Conservation (phyloP, 2,888 invertebrate species). For the Arrhopalites spinosus region DNA sequence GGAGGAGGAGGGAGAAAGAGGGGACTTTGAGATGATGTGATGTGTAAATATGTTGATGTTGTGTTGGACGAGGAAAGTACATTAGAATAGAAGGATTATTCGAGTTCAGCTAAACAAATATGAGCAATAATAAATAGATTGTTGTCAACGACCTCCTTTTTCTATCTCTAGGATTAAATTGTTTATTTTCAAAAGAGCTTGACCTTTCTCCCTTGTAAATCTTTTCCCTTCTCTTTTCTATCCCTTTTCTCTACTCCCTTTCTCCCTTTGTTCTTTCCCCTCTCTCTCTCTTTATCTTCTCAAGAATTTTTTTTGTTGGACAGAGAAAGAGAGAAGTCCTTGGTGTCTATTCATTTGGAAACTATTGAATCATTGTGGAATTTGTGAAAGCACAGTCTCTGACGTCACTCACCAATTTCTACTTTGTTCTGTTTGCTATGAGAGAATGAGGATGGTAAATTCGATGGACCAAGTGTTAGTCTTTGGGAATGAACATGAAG, state of each 20-base stretch:
- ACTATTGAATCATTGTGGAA: background rate
- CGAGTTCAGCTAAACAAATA: conserved; percentile 9
- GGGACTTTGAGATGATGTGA: background rate
- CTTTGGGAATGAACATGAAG: background rate
- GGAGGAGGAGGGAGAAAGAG: background rate
- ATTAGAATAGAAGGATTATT: no score
- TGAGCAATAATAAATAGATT: conserved; percentile 25
- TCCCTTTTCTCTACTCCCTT: no score
- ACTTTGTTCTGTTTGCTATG: background rate
- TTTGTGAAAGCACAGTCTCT: background rate
- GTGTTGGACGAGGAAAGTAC: no score
- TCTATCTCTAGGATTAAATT: conserved; percentile 18
- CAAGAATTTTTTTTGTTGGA: no score
- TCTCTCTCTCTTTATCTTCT: background rate
- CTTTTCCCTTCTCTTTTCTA: background rate
- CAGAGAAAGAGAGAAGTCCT: no score
- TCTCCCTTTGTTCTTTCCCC: background rate
- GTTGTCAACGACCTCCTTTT: conserved; percentile 9
- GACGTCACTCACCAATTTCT: background rate
- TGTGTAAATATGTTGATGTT: background rate
- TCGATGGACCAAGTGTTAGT: background rate
- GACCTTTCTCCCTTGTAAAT: conserved; percentile 33
- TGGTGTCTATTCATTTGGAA: background rate
- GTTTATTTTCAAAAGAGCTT: conserved; percentile 22
- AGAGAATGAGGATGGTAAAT: background rate